Base-by-base conservation (phyloP, 2,888 invertebrate species). In the Nymphalis urticae region DNA sequence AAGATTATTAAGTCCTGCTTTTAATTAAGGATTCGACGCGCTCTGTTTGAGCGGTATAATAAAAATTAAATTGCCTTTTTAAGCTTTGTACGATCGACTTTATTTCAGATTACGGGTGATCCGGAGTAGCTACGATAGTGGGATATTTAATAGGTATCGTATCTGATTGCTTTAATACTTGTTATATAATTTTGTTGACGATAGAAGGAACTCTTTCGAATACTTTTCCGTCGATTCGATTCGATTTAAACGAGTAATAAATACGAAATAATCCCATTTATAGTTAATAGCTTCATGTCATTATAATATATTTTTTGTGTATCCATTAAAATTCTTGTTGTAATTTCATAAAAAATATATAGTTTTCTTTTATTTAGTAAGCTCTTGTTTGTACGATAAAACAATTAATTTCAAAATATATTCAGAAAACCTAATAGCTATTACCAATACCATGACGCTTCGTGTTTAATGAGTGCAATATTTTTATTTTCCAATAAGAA, bases 11-110 rank as follows among this genome's bases (percentile, higher is more conserved):
- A 50, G 62, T 48, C n/a, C 24, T 62, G 62, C 42, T 70, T 70
- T 73, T 87, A 86, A 90, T 90, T 89, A 88, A 81, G 79, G 78
- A 88, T 90, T 88, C 79, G 89, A 79, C 75, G 75, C 87, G 87
- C 84, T 80, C 84, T 78, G 79, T 77, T 84, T 82, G 80, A 76
- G 79, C 76, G 77, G 75, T 73, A 73, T 72, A 76, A 79, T 77
- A 77, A 77, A 79, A 79, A 70, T 73, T 71, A 80, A 79, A 83
- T 79, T 75, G 76, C 71, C 76, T 79, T 78, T 75, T 74, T 75
- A 72, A 69, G 63, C 71, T 65, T 67, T 72, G 76, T 73, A 69
- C 65, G 65, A 61, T 73, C 71, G 65, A 68, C 73, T 72, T 70
- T 72, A 71, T 71, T 70, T 71, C 70, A 68, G 66, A 74, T 75